Conservation (phyloP, 2,113 vertebrate species). For the human (Homo sapiens) region GRCh38 chr13:38449001-38449500, state of each 20-base stretch:
- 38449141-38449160: background rate
- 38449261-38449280: background rate
- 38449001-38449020: background rate
- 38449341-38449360: background rate
- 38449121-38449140: background rate
- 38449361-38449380: background rate
- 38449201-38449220: constrained; percentile 36
- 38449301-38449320: background rate
- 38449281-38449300: background rate
- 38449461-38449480: background rate
- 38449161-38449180: background rate
- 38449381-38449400: background rate
- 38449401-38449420: background rate
- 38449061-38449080: background rate
- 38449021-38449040: background rate
- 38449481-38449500: background rate
- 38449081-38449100: background rate
- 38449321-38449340: background rate
- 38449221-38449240: background rate
- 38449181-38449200: background rate
- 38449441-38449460: background rate
- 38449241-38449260: background rate
- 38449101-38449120: background rate
- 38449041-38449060: background rate
- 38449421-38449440: background rate